phyloP scores from a whole-genome alignment of 2,113 vertebrate genomes.

The Elephantulus edwardii region DNA sequence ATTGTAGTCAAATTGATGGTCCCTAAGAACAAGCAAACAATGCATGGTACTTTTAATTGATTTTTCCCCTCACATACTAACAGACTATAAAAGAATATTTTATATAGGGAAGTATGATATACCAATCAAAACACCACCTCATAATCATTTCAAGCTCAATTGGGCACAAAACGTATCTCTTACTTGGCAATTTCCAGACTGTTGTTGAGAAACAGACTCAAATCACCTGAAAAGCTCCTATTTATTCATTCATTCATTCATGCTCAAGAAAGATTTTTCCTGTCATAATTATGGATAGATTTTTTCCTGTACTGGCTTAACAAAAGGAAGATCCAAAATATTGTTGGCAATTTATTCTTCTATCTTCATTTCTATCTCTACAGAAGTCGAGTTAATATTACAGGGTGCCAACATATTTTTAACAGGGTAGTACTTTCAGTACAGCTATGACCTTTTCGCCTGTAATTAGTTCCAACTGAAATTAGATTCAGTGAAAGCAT shows the following conservation, averaged over 20 bases:
- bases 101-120: background rate
- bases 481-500: slow-evolving; percentile 85
- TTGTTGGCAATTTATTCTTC: slow-evolving; percentile 51
- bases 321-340: slow-evolving; percentile 56
- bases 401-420: slow-evolving; percentile 82
- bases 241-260: slow-evolving; percentile 57
- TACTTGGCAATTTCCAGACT: slow-evolving; percentile 57
- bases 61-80: background rate
- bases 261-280: slow-evolving; percentile 54
- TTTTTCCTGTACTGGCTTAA: slow-evolving; percentile 66
- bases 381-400: slow-evolving; percentile 78
- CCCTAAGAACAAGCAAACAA: too few species aligned
- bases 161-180: slow-evolving; percentile 58
- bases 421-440: slow-evolving; percentile 77
- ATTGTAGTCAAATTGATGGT: too few species aligned
- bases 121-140: slow-evolving; percentile 53
- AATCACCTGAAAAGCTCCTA: slow-evolving; percentile 58
- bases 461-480: slow-evolving; percentile 87
- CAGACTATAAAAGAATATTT: slow-evolving; percentile 55
- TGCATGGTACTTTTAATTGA: slow-evolving; percentile 34
- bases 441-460: slow-evolving; percentile 85
- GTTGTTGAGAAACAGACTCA: slow-evolving; percentile 50
- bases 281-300: slow-evolving; percentile 56
- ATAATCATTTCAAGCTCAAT: slow-evolving; percentile 66
- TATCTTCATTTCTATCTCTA: slow-evolving; percentile 78